Evolutionary conservation across 2,113 vertebrate genomes (phyloP).

Genomic region (Sisor rabdophorus): DNA sequence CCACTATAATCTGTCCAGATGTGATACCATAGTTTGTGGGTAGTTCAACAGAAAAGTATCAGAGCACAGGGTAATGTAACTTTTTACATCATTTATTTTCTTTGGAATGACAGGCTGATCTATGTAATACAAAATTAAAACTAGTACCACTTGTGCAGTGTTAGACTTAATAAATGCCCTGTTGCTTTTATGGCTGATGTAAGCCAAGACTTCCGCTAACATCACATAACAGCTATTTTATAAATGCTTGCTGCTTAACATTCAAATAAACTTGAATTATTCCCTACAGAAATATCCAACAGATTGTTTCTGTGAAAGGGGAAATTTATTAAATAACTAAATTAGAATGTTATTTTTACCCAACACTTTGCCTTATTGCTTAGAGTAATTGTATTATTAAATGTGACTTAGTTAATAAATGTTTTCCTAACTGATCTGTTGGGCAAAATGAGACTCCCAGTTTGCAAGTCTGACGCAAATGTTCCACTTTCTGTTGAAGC

Average conservation of each 20-base stretch:
- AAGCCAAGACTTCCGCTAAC: constrained; percentile 26
- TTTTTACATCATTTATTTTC: not conserved
- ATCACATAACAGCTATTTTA: constrained; percentile 22
- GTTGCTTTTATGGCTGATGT: not conserved
- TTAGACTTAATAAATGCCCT: not conserved
- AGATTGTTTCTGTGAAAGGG: constrained; percentile 22
- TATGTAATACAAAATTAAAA: not conserved
- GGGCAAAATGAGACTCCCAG: constrained; percentile 1
- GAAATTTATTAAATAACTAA: not conserved
- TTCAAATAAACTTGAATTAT: constrained; percentile 19
- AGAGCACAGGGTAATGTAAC: not conserved
- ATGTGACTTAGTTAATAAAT: constrained; percentile 21
- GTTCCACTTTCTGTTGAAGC: constrained; percentile 24
- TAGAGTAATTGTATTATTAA: constrained; percentile 26
- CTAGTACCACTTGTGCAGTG: not conserved
- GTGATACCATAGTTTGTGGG: not conserved
- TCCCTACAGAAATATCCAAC: constrained; percentile 27
- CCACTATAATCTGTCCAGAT: not conserved
- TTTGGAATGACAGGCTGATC: not conserved
- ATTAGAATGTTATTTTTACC: not conserved
- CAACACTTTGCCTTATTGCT: constrained; percentile 1
- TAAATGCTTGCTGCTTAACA: constrained; percentile 6
- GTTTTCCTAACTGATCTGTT: constrained; percentile 21
- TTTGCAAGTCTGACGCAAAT: constrained; percentile 20
- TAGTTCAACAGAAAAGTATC: not conserved